These are phyloP conservation scores for Pitta sordida DNA, from an alignment of 2,113 vertebrate species.

Conservation along the genomic window DNA sequence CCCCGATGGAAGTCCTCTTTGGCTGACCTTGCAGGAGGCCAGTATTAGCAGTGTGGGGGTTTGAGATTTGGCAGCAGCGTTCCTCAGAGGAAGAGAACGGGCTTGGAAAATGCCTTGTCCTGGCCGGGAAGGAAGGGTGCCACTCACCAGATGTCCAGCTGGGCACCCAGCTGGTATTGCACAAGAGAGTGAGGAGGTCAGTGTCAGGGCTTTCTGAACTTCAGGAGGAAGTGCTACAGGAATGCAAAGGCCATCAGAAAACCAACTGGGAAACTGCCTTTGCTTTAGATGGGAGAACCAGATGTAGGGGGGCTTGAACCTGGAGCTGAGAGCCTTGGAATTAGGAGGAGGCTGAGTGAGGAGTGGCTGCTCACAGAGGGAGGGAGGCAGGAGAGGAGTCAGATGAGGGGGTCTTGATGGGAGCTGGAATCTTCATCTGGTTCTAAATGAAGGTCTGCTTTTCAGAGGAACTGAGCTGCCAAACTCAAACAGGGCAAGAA, in stretches of 20 bases:
- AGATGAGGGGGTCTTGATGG: background rate
- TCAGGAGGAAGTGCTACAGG: background rate
- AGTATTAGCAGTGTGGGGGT: background rate
- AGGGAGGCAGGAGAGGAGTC: rapidly evolving
- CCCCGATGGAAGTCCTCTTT: constrained; percentile 25
- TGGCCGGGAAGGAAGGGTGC: background rate
- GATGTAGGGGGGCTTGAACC: background rate
- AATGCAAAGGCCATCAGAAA: background rate
- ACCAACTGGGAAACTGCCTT: background rate
- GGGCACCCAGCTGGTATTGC: background rate
- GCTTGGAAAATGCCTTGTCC: background rate
- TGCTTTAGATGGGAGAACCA: background rate
- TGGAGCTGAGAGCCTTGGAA: background rate
- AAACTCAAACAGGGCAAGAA: background rate
- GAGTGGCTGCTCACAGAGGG: background rate
- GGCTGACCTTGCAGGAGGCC: constrained; percentile 17
- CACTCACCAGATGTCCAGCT: background rate
- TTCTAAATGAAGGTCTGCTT: background rate
- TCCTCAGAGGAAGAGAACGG: background rate
- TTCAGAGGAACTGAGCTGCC: background rate
- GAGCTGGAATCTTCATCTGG: background rate
- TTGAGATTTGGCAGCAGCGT: background rate
- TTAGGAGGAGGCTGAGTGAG: background rate
- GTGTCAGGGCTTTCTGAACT: background rate
- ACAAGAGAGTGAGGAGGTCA: background rate